These are phyloP conservation scores for Sympetrum striolatum DNA, from an alignment of 2,888 invertebrate genomes.

Conservation along the genomic window DNA sequence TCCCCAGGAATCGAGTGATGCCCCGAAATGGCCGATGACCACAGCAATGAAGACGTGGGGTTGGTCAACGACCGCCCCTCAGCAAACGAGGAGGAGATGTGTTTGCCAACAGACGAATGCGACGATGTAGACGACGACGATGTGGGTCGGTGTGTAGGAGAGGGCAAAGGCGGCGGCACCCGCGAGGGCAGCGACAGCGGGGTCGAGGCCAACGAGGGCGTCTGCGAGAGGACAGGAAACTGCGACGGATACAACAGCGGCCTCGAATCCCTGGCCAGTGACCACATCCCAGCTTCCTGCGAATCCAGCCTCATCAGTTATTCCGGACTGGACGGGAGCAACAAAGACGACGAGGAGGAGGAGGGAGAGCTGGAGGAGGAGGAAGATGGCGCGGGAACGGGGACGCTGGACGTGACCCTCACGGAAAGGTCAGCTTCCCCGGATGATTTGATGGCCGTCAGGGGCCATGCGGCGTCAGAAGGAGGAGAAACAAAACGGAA, in stretches of 20 bases:
- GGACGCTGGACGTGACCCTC: slow-evolving; percentile 2
- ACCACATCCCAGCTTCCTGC: slow-evolving; percentile 67
- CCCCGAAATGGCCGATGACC: slow-evolving; percentile 38
- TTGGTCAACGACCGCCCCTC: slow-evolving; percentile 58
- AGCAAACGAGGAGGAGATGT: slow-evolving; percentile 65
- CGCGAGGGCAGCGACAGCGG: slow-evolving; percentile 82
- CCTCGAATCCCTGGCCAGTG: slow-evolving; percentile 62
- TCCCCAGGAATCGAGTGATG: slow-evolving; percentile 27
- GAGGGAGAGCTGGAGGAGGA: slow-evolving; percentile 12
- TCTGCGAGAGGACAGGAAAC: slow-evolving; percentile 59
- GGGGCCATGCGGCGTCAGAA: neutral
- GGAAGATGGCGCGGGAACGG: neutral
- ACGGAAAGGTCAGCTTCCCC: neutral
- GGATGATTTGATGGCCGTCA: neutral
- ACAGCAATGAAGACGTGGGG: slow-evolving; percentile 61
- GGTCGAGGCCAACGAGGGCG: slow-evolving; percentile 71
- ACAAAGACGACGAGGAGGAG: slow-evolving; percentile 22
- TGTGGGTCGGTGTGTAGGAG: neutral
- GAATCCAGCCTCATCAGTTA: slow-evolving; percentile 81
- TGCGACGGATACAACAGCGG: slow-evolving; percentile 75
- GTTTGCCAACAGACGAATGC: slow-evolving; percentile 60
- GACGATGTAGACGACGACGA: slow-evolving; percentile 54
- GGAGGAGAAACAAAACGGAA: neutral
- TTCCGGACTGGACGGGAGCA: slow-evolving; percentile 61
- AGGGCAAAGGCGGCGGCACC: neutral